Evolutionary conservation across 2,113 vertebrate genomes (phyloP), one percentile per base, ranked within the genome.

Genomic region (Galeopterus variegatus): DNA sequence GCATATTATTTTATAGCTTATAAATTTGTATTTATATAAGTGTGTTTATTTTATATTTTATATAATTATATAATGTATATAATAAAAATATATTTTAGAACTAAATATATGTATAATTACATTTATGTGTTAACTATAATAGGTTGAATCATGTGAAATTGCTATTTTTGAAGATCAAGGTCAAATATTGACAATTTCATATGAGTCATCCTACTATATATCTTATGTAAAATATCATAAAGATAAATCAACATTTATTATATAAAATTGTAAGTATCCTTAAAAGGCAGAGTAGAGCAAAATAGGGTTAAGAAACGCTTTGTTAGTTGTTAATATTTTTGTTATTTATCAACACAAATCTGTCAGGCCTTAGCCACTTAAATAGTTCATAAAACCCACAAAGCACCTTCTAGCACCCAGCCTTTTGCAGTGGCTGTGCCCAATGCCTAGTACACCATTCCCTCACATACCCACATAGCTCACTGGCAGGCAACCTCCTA

Each of bases 331-430:
- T 48, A 60, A 69, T 90, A 56, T 70, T 88, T 83, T 79, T 88
- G 75, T 84, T 87, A 83, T 73, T 91, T 96, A 69, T 77, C 62
- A 87, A 67, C 5, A 76, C 36, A 94, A 86, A 86, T 52, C 60
- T 90, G 28, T 65, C 33, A 50, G 4, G 64, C 18, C 9, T 79
- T 15, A 33, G 5, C 4, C 52, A 88, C 90, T 83, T 41, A 81
- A 19, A 75, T 23, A 75, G n/a, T 10, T 72, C 67, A 88, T 58
- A 88, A 93, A 91, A 70, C 5, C n/a, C 69, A 58, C 8, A 65
- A 72, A 76, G 54, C 50, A 85, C 52, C 64, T 75, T 81, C 21
- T 80, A 54, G 14, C 28, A 31, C 88, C 23, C 54, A 72, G 24
- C 18, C 26, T 41, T 91, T 86, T 83, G 17, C 52, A 88, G 62